These are phyloP conservation scores for Brachyptera putata DNA, from an alignment of 2,888 invertebrate species.

Conservation along the genomic window DNA sequence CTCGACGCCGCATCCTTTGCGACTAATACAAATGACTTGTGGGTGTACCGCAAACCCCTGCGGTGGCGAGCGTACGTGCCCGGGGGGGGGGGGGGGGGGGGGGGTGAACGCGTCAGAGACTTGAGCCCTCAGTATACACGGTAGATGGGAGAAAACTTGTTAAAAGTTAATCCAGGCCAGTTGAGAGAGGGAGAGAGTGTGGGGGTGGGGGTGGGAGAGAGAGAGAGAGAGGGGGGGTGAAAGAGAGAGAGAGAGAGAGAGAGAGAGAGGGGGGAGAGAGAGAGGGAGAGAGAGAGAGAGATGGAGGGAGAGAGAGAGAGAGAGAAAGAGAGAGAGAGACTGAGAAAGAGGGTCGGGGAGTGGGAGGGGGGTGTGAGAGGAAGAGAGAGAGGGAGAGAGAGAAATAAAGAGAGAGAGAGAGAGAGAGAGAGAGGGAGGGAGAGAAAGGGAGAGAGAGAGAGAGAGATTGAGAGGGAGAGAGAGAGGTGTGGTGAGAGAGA, in stretches of 20 bases:
- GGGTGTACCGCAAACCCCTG: too few species aligned
- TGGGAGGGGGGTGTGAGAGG: not conserved
- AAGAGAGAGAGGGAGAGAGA: not conserved
- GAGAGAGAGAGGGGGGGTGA: not conserved
- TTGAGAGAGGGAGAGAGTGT: not conserved
- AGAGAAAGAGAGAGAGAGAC: not conserved
- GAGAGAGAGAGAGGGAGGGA: not conserved
- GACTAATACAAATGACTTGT: too few species aligned
- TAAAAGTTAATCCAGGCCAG: not conserved
- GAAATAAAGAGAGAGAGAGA: not conserved
- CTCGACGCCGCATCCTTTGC: too few species aligned
- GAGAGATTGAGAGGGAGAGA: constrained; percentile 4
- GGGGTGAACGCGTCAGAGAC: too few species aligned
- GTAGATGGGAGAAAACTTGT: too few species aligned
- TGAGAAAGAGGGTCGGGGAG: not conserved
- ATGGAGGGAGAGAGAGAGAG: not conserved
- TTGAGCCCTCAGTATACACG: too few species aligned
- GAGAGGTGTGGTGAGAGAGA: not conserved
- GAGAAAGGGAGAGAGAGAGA: not conserved
- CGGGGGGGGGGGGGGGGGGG: too few species aligned
- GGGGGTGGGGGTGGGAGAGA: not conserved
- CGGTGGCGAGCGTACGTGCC: too few species aligned
- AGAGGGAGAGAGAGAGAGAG: not conserved
- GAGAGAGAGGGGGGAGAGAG: not conserved
- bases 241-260: not conserved